Evolutionary conservation across 2,888 invertebrate species (phyloP), one percentile per base, ranked within the genome.

Genomic region (Deilephila porcellus): DNA sequence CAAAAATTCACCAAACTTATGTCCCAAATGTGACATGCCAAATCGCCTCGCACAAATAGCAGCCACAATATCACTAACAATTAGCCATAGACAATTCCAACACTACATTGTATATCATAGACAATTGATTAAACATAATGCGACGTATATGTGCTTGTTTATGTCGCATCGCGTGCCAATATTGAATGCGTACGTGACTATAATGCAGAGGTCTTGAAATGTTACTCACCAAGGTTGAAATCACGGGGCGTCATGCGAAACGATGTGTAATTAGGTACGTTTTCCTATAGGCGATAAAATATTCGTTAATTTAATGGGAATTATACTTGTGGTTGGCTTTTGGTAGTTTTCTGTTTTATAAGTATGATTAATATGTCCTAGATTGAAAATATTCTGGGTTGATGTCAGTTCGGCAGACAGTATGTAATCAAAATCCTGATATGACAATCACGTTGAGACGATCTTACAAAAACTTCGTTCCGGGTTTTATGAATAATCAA

Each of bases 121-220:
- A 34, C 72, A 67, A 81, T 82, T 81, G 84, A 86, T 85, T 85
- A 83, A 78, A 73, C 79, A 80, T 83, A 84, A 86, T 85, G 80
- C 79, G 81, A 80, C 78, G 79, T 82, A 78, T 83, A 83, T 83
- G 81, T 81, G 82, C 87, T 88, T 88, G 86, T 88, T 85, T 77
- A 74, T 77, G 78, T 77, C 79, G 60, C 73, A 63, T 76, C 78
- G 81, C 82, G 80, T 83, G 84, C 83, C 81, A 81, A 77, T 75
- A 76, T 75, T 59, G 74, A 74, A 32, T 56, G 72, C 64, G 59
- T 76, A 82, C 86, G 85, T 86, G 85, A 81, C 74, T 74, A 20
- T 71, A 80, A 80, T 82, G 71, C 52, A 72, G 75, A 80, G 73
- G 37, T 37, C 63, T 52, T 53, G 20, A 72, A 73, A 71, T 53